Evolutionary conservation across 2,113 vertebrate species (phyloP).

Genomic region (Phrynosoma blainvillii): DNA sequence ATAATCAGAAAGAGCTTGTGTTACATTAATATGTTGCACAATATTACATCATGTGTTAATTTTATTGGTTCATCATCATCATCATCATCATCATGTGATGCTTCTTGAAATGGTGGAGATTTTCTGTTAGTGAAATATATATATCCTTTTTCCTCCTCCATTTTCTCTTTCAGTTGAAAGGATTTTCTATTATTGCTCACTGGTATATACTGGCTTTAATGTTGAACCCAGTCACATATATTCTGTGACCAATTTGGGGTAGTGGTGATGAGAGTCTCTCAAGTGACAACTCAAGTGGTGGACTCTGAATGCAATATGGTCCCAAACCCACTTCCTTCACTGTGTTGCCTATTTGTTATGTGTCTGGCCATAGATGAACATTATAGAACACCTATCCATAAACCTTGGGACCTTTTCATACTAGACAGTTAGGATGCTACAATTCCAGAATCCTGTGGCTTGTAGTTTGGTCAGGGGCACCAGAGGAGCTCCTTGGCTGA

Average conservation of each 20-base stretch:
- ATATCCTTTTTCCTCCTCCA: neutral
- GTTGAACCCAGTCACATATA: neutral
- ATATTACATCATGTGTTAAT: neutral
- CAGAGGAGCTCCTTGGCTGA: too few relatives aligned
- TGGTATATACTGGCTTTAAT: neutral
- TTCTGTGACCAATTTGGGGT: neutral
- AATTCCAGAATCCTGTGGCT: too few relatives aligned
- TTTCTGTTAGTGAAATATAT: neutral
- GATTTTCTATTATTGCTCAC: slow-evolving; percentile 2
- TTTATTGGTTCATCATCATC: too few relatives aligned
- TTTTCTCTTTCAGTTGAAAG: neutral
- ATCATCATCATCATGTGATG: neutral
- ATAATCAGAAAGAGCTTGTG: neutral
- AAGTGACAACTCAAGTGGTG: neutral
- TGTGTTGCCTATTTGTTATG: neutral
- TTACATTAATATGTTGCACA: neutral
- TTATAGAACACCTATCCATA: neutral
- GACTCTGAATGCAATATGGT: neutral
- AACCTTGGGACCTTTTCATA: neutral
- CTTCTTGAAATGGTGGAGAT: neutral
- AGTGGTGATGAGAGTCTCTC: neutral
- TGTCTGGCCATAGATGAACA: neutral
- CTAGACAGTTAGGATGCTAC: too few relatives aligned
- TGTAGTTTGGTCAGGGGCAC: too few relatives aligned
- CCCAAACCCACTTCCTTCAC: neutral